Percentiles rank a stretch among this genome's conserved stretches.
Evolutionary conservation across 2,113 vertebrate species (phyloP).

Genomic region (Fulica atra): DNA sequence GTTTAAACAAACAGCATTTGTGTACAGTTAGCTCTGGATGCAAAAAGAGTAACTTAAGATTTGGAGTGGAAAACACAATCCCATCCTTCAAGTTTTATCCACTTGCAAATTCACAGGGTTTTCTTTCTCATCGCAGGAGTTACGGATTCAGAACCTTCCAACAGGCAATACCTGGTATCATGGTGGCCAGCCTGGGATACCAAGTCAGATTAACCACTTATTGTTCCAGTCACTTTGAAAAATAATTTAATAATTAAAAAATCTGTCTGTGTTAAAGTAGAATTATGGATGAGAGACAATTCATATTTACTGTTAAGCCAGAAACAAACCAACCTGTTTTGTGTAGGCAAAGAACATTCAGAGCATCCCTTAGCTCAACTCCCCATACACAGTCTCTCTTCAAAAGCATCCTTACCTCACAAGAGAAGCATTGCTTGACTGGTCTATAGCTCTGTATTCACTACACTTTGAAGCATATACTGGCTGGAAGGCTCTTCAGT

Average conservation of each 20-base stretch:
- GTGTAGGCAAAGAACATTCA: not conserved
- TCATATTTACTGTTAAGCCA: not conserved
- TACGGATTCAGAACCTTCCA: not conserved
- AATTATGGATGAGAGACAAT: not conserved
- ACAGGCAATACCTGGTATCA: not conserved
- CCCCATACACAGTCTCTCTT: not conserved
- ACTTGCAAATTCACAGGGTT: not conserved
- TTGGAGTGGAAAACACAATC: not conserved
- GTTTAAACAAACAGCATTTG: not conserved
- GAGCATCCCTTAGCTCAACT: not conserved
- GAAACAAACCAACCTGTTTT: not conserved
- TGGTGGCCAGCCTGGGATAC: rapidly evolving
- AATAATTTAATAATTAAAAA: not conserved
- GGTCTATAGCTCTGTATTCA: rapidly evolving
- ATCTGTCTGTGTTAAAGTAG: not conserved
- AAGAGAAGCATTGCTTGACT: not conserved
- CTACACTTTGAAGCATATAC: not conserved
- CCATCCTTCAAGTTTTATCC: not conserved
- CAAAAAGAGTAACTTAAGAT: not conserved
- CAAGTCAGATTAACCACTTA: not conserved
- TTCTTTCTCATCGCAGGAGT: not conserved
- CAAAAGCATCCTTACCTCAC: not conserved
- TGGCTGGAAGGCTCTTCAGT: not conserved
- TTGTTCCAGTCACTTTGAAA: not conserved
- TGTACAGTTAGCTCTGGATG: not conserved